phyloP scores from a whole-genome alignment of 2,113 vertebrate genomes.

The Melanotaenia duboulayi region DNA sequence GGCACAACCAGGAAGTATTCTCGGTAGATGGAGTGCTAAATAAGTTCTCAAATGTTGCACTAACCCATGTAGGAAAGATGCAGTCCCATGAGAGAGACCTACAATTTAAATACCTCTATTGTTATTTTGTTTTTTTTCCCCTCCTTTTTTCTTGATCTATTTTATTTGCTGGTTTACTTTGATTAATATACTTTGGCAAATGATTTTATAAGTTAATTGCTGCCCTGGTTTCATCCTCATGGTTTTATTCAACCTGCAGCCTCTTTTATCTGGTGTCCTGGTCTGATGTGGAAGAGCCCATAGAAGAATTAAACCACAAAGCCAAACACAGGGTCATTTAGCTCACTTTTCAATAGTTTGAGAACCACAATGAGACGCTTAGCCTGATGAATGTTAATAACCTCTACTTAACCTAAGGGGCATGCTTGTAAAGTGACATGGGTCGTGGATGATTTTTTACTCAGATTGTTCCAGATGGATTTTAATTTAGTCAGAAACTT shows the following conservation, averaged over 20 bases:
- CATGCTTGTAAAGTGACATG: not conserved
- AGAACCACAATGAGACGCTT: no score
- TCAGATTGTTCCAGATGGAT: not conserved
- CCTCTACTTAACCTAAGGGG: no score
- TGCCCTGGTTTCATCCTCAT: slow-evolving; percentile 28
- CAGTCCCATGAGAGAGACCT: slow-evolving; percentile 30
- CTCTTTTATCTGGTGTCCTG: slow-evolving; percentile 23
- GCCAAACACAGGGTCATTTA: no score
- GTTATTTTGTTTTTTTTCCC: not conserved
- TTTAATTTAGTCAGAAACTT: slow-evolving; percentile 19
- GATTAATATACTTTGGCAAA: slow-evolving; percentile 20
- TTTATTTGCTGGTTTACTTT: slow-evolving; percentile 20
- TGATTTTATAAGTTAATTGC: slow-evolving; percentile 38
- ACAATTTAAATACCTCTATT: slow-evolving; percentile 5
- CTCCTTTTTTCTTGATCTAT: slow-evolving; percentile 4
- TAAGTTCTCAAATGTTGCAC: slow-evolving; percentile 50
- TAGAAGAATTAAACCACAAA: slow-evolving; percentile 18
- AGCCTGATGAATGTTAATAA: no score
- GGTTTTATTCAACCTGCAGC: slow-evolving; percentile 26
- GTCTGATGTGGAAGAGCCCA: slow-evolving; percentile 16
- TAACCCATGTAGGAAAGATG: slow-evolving; percentile 56
- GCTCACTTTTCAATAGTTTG: no score
- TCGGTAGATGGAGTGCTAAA: slow-evolving; percentile 29
- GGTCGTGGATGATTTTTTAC: slow-evolving; percentile 15
- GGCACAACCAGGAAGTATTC: slow-evolving; percentile 21